Base-by-base conservation (phyloP, 2,797 vertebrate species). In the Glossophaga mutica region DNA sequence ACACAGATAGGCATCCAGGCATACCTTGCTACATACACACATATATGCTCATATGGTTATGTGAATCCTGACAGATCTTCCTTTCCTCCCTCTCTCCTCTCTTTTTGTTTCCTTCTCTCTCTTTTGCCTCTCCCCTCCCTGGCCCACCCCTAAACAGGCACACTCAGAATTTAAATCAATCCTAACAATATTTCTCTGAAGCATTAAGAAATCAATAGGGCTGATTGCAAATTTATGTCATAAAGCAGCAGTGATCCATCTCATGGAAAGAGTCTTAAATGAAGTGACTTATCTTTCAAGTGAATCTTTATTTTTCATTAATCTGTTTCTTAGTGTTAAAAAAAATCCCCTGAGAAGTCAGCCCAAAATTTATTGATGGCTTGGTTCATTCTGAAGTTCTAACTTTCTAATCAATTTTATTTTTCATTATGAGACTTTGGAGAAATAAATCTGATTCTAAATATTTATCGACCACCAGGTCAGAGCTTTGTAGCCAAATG, bases 221-320 rank as follows among this genome's bases (percentile, higher is more conserved):
- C 94, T 97, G 98, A 98, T 97, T 98, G 98, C 97, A 98, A 98
- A 98, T 98, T 98, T 98, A 98, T 98, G 97, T 98, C 98, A 97
- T 98, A 98, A 97, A 97, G 98, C 97, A 95, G 76, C 87, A 88
- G 90, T 0, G 37, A 98, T 98, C 97, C 96, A 91, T 98, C 98
- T 98, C 46, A 0, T 42, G 74, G 97, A 97, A 98, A 97, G 83
- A 96, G 96, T 97, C 98, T 93, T 97, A 97, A 97, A 92, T 14
- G 10, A 98, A 98, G 98, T 94, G 98, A 98, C 98, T 98, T 98
- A 98, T 97, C 98, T 97, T 98, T 96, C 98, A 71, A 98, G 96
- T 94, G 97, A 97, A 98, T 98, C 98, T 98, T 97, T 98, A 98
- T 97, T 98, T 98, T 97, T 98, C 97, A 98, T 98, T 98, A 98